These are phyloP conservation scores for Agrypnia vestita DNA, from an alignment of 1,140 invertebrate genomes.

Conservation along the genomic window DNA sequence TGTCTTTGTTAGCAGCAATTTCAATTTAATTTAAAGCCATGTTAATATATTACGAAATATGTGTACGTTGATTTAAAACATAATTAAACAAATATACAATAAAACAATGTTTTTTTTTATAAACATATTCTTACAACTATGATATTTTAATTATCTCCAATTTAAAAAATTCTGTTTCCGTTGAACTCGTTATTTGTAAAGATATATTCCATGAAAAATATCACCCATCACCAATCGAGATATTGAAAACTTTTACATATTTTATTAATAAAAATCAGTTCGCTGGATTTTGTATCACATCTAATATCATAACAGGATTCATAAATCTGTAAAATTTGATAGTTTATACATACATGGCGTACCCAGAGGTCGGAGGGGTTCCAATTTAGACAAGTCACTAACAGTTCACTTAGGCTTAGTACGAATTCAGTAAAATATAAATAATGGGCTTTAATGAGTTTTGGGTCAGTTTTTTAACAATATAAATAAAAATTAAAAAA, in stretches of 20 bases:
- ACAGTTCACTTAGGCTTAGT: too few species aligned
- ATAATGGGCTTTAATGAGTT: too few species aligned
- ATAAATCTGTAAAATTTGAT: not conserved
- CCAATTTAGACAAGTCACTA: too few species aligned
- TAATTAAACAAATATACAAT: slow-evolving; percentile 17
- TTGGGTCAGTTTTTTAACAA: too few species aligned
- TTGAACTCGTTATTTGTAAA: not conserved
- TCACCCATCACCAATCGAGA: not conserved
- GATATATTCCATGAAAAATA: not conserved
- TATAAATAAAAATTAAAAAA: too few species aligned
- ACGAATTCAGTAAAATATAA: too few species aligned
- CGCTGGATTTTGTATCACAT: slow-evolving; percentile 25
- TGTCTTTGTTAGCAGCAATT: not conserved
- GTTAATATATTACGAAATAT: not conserved
- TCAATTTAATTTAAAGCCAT: slow-evolving; percentile 33
- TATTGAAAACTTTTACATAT: slow-evolving; percentile 12
- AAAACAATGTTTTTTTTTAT: not conserved
- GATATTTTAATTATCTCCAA: slow-evolving; percentile 30
- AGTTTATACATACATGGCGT: too few species aligned
- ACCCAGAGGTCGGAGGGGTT: too few species aligned
- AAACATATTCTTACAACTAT: slow-evolving; percentile 35
- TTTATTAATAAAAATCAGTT: slow-evolving; percentile 22
- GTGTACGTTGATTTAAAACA: not conserved
- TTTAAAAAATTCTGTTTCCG: not conserved
- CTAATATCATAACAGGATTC: slow-evolving; percentile 32